These are phyloP conservation scores for Tachina grossa DNA, from an alignment of 2,888 invertebrate genomes.

Conservation along the genomic window DNA sequence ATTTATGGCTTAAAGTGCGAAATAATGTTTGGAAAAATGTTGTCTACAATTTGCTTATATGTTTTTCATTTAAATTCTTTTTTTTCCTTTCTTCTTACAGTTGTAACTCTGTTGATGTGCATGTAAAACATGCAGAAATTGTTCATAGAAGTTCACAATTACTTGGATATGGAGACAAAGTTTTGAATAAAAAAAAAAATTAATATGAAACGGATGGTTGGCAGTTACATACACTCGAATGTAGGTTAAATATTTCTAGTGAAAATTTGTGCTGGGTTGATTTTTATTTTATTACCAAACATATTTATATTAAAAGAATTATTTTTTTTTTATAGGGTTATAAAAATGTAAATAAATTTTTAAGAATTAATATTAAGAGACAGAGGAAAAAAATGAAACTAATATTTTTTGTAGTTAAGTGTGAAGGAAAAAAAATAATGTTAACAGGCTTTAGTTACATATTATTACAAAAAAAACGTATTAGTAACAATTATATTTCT, in stretches of 20 bases:
- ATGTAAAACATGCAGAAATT: conserved; percentile 46
- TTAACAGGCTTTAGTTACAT: background rate
- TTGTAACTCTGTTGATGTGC: conserved; percentile 45
- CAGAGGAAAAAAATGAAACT: too few species aligned
- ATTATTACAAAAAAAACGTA: background rate
- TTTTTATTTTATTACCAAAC: conserved; percentile 36
- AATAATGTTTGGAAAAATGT: conserved; percentile 69
- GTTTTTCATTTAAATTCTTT: conserved; percentile 20
- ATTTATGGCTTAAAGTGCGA: conserved; percentile 71
- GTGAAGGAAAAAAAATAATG: too few species aligned
- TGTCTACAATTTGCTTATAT: conserved; percentile 66
- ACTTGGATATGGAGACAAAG: background rate
- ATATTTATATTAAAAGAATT: conserved; percentile 3
- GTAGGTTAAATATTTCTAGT: conserved; percentile 69
- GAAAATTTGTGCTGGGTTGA: conserved; percentile 51
- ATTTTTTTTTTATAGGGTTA: conserved; percentile 12
- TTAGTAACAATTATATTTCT: background rate
- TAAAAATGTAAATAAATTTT: background rate
- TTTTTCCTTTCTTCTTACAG: conserved; percentile 5
- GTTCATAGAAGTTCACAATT: conserved; percentile 46
- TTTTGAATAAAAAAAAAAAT: conserved; percentile 2
- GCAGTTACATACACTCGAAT: conserved; percentile 49
- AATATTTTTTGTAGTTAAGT: background rate
- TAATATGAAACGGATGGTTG: conserved; percentile 58
- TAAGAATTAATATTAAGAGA: background rate